Evolutionary conservation across 2,888 invertebrate genomes (phyloP).

Genomic region (Meloe dianella): DNA sequence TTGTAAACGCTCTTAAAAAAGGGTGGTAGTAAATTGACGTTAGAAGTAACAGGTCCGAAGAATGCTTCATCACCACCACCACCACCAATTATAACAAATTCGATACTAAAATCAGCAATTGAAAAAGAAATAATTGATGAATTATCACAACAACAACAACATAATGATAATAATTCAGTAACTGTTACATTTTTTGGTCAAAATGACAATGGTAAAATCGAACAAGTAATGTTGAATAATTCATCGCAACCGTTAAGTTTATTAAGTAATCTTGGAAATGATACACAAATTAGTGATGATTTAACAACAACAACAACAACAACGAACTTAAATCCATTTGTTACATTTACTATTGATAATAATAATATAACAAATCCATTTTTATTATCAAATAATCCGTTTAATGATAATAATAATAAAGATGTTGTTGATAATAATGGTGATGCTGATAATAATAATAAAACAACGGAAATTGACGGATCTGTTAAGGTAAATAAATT

Average conservation of each 20-base stretch:
- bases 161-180: slow-evolving; percentile 55
- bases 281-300: slow-evolving; percentile 21
- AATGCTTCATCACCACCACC: slow-evolving; percentile 31
- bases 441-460: slow-evolving; percentile 27
- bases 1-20: slow-evolving; percentile 43
- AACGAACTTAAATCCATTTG: slow-evolving; percentile 52
- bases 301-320: slow-evolving; percentile 42
- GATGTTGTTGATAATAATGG: slow-evolving; percentile 15
- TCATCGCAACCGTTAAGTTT: slow-evolving; percentile 41
- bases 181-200: slow-evolving; percentile 67
- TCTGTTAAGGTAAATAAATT: slow-evolving; percentile 40
- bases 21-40: slow-evolving; percentile 74
- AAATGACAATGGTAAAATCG: slow-evolving; percentile 54
- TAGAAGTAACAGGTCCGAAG: slow-evolving; percentile 66
- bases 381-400: slow-evolving; percentile 56
- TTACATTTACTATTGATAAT: slow-evolving; percentile 35
- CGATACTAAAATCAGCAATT: slow-evolving; percentile 39
- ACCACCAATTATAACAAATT: slow-evolving; percentile 36
- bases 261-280: slow-evolving; percentile 32
- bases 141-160: slow-evolving; percentile 55
- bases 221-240: slow-evolving; percentile 49
- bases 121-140: slow-evolving; percentile 44
- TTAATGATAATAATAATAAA: slow-evolving; percentile 44
- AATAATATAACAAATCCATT: slow-evolving; percentile 59
- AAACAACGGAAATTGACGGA: slow-evolving; percentile 34